Evolutionary conservation across 2,888 invertebrate species (phyloP).

Genomic region (Tetragonula carbonaria): DNA sequence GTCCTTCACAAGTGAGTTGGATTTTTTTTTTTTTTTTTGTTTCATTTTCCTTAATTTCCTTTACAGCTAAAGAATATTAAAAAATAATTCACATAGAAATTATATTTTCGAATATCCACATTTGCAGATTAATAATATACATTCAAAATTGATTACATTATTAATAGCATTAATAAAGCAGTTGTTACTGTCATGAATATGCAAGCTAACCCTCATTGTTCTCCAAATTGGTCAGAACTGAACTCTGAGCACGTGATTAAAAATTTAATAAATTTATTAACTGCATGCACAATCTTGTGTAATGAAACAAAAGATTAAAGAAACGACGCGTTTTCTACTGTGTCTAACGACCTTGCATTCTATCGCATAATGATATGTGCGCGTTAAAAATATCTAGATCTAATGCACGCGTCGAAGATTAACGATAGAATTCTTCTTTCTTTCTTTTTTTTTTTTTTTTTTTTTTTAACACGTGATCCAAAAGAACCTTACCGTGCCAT

Average conservation of each 20-base stretch:
- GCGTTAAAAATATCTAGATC: constrained; percentile 15
- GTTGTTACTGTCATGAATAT: not conserved
- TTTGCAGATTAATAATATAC: too few species aligned
- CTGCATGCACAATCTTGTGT: not conserved
- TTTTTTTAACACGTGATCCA: too few species aligned
- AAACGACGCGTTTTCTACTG: not conserved
- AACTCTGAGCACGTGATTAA: not conserved
- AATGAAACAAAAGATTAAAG: too few species aligned
- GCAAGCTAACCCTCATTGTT: not conserved
- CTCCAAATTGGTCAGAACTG: not conserved
- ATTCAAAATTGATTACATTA: not conserved
- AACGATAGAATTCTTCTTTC: not conserved
- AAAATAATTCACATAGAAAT: not conserved
- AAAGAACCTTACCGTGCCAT: too few species aligned
- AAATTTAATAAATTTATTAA: constrained; percentile 9
- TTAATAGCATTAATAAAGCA: not conserved
- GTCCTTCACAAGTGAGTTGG: constrained; percentile 93
- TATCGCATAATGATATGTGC: constrained; percentile 1
- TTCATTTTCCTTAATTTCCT: not conserved
- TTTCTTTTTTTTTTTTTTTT: too few species aligned
- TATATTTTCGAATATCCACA: too few species aligned
- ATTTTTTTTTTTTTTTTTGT: not conserved
- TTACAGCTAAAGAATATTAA: not conserved
- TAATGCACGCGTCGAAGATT: not conserved
- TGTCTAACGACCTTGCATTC: not conserved